Conservation (phyloP, 2,113 vertebrate species). For the Myocastor coypus region DNA sequence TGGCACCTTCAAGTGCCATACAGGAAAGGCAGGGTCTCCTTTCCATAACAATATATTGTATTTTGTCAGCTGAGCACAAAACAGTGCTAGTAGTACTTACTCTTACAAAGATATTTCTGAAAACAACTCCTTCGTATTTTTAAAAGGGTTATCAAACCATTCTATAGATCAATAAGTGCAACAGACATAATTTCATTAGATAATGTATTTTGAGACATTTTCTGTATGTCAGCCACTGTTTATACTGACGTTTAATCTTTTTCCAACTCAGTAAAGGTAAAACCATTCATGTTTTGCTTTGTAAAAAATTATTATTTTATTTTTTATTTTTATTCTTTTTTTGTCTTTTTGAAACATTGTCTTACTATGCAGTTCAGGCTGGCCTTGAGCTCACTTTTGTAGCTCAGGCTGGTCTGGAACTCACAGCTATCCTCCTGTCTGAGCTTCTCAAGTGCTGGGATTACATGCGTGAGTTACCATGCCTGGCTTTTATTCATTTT, state of each 20-base stretch:
- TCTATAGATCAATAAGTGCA: background rate
- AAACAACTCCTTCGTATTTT: background rate
- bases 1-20: background rate
- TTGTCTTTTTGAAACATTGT: too few species aligned
- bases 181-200: background rate
- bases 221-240: background rate
- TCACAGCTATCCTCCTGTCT: too few species aligned
- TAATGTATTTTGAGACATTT: background rate
- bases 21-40: background rate
- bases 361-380: too few species aligned
- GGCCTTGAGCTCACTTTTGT: too few species aligned
- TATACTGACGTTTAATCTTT: background rate
- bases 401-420: too few species aligned
- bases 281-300: background rate
- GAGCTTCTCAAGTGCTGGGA: too few species aligned
- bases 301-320: too few species aligned
- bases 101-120: background rate
- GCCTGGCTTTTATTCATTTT: too few species aligned
- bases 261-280: background rate
- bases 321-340: too few species aligned
- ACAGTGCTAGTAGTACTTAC: background rate
- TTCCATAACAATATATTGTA: background rate
- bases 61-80: conserved; percentile 25
- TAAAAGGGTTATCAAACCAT: background rate
- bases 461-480: too few species aligned